Percentiles rank a stretch among this genome's conserved stretches.
Evolutionary conservation across 2,113 vertebrate genomes (phyloP).

Genomic region (Sakesphorus luctuosus): DNA sequence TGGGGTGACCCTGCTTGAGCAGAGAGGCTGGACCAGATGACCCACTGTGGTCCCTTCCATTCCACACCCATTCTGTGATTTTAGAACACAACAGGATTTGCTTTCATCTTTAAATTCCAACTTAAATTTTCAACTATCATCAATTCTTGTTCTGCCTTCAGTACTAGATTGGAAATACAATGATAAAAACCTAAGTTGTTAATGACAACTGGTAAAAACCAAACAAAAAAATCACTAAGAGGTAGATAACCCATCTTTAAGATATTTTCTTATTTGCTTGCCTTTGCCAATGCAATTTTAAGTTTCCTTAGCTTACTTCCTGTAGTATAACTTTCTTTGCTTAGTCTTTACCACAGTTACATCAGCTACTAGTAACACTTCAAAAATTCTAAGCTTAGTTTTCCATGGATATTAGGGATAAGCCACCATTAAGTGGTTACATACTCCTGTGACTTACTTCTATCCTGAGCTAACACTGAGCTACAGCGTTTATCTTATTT

Average conservation of each 20-base stretch:
- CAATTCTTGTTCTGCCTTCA: background rate
- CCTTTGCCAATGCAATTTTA: background rate
- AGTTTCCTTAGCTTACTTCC: background rate
- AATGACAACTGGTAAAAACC: background rate
- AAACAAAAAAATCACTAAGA: background rate
- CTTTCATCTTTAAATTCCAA: background rate
- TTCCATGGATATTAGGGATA: background rate
- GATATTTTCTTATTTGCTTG: background rate
- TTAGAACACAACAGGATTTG: background rate
- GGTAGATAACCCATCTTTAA: background rate
- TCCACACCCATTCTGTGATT: background rate
- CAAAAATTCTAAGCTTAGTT: background rate
- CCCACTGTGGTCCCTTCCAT: background rate
- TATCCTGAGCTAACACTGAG: background rate
- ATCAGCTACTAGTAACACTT: background rate
- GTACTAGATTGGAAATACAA: background rate
- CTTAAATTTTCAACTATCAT: background rate
- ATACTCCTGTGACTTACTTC: background rate
- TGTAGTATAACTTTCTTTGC: background rate
- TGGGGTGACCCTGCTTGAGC: background rate
- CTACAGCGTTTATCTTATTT: background rate
- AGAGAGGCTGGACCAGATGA: background rate
- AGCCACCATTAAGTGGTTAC: background rate
- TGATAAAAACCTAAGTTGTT: background rate
- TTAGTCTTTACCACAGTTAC: background rate